A percentile compares a stretch with the other conserved stretches of the same genome.
phyloP scores from a whole-genome alignment of 2,888 invertebrate species.

The Trachelus stipa region DNA sequence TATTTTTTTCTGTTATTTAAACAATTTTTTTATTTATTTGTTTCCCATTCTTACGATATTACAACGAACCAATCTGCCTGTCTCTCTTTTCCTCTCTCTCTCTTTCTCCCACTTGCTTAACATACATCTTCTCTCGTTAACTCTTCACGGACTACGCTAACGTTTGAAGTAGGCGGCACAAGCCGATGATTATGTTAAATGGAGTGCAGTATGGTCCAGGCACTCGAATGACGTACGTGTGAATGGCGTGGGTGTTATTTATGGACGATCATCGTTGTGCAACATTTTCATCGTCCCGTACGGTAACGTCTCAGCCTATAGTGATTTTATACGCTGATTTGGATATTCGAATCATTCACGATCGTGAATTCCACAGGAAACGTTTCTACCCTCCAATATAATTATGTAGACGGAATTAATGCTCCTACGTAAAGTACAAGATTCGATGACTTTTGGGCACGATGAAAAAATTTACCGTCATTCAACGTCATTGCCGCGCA shows the following conservation, averaged over 20 bases:
- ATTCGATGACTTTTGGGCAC: not conserved
- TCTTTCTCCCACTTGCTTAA: slow-evolving; percentile 4
- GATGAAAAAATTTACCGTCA: not conserved
- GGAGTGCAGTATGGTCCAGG: slow-evolving; percentile 11
- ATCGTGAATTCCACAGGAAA: not conserved
- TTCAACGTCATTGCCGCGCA: not conserved
- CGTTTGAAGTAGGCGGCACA: slow-evolving; percentile 29
- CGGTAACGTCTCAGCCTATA: not conserved
- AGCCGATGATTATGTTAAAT: slow-evolving; percentile 34
- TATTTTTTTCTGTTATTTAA: slow-evolving; percentile 2
- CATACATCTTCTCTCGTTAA: slow-evolving; percentile 15
- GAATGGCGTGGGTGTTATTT: not conserved
- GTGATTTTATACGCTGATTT: not conserved
- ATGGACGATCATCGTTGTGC: not conserved
- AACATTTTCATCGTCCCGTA: not conserved
- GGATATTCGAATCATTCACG: not conserved
- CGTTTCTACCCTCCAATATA: not conserved
- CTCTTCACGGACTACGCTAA: slow-evolving; percentile 19
- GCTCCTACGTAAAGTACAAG: not conserved
- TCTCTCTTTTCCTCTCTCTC: not conserved
- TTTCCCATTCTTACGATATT: not conserved
- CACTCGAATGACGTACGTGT: not conserved
- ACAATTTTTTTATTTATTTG: not conserved
- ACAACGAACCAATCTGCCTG: not conserved
- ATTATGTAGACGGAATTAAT: not conserved